Percentiles rank a stretch among this genome's conserved stretches.
These are phyloP conservation scores for Euleptes europaea DNA, from an alignment of 2,113 vertebrate species.

Conservation along the genomic window DNA sequence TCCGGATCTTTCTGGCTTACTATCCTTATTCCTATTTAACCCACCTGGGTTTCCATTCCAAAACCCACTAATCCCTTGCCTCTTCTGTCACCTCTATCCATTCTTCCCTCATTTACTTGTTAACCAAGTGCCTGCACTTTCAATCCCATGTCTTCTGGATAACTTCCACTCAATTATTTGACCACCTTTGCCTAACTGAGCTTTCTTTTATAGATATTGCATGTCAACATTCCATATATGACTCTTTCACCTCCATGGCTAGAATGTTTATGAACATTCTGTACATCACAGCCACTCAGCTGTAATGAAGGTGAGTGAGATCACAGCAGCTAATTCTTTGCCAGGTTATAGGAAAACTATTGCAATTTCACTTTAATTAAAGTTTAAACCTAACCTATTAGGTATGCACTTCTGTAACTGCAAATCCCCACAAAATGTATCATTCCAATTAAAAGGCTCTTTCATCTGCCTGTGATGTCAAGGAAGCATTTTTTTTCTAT, in stretches of 20 bases:
- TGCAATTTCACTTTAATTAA: not conserved
- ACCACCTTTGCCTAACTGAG: not conserved
- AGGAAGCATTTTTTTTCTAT: not conserved
- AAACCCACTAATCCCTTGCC: not conserved
- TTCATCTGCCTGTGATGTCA: not conserved
- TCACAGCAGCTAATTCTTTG: slow-evolving; percentile 5
- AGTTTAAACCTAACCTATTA: slow-evolving; percentile 10
- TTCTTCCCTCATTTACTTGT: not conserved
- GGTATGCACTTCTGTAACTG: not conserved
- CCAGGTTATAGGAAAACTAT: not conserved
- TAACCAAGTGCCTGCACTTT: not conserved
- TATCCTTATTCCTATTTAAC: not conserved
- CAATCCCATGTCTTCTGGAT: not conserved
- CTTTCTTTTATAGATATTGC: not conserved
- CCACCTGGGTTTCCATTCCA: not conserved
- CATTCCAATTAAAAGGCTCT: not conserved
- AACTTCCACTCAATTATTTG: not conserved
- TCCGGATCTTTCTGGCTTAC: no score
- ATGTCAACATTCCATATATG: not conserved
- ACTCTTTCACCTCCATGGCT: not conserved
- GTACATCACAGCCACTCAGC: not conserved
- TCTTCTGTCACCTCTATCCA: not conserved
- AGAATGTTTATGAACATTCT: not conserved
- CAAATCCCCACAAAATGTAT: not conserved
- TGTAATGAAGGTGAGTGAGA: no score